Base-by-base conservation (phyloP, 2,888 invertebrate species). In the Candidula unifasciata region DNA sequence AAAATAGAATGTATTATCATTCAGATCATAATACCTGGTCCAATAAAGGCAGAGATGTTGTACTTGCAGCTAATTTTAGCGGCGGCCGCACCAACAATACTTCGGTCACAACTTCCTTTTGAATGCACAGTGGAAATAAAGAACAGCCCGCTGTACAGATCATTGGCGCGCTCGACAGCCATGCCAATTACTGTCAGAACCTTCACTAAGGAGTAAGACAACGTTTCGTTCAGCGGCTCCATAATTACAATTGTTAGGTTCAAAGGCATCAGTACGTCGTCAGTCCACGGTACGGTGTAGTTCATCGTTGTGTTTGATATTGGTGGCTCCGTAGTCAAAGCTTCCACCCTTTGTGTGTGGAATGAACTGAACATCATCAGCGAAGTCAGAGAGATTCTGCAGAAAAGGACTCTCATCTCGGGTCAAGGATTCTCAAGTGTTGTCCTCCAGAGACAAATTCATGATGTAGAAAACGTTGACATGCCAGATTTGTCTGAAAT, bases 31-130 rank as follows among this genome's bases (percentile, higher is more conserved):
- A 5, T 66, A 82, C 82, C 82, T 76, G 82, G 82, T 2, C 82
- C 82, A 57, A 82, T 33, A 24, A 82, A 82, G 64, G 37, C 82
- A 10, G 76, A 54, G 24, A 82, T 82, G 35, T 82, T 82, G 68
- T 82, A 13, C 13, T 18, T 21, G 27, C 82, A 82, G 52, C 82
- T 82, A 0, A 82, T 76, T 18, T 33, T 64, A n/a, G 82, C 82
- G 0, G 82, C 82, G 5, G 66, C 27, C 27, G 77, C 68, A 10
- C 82, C 82, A 16, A 82, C 82, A 35, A 64, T 52, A 30, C 24
- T n/a, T 24, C 68, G 33, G 0, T 66, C 76, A 68, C 82, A 82
- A 37, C 82, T 82, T 10, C 82, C 82, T 18, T 24, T 13, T 0
- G 30, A 66, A n/a, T 2, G 33, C 54, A 76, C 82, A 2, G 66